A percentile compares a stretch with the other conserved stretches of the same genome.
Conservation (phyloP, 1,140 invertebrate genomes). For the Drosophila ogumai region DNA sequence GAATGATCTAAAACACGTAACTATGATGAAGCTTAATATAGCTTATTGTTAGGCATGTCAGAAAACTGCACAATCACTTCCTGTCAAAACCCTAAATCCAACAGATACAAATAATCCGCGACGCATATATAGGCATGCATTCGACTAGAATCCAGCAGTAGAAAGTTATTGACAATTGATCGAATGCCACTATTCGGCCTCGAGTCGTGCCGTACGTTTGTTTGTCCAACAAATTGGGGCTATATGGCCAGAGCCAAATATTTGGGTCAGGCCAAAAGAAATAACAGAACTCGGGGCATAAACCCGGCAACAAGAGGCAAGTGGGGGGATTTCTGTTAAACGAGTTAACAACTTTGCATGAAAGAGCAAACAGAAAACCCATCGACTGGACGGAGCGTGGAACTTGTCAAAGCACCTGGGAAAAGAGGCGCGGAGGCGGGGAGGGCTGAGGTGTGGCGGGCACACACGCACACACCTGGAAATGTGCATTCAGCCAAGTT, state of each 20-base stretch:
- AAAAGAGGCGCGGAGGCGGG: not conserved
- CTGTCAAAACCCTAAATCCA: not conserved
- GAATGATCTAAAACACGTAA: not conserved
- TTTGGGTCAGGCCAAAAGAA: slow-evolving; percentile 72
- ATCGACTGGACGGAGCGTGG: slow-evolving; percentile 54
- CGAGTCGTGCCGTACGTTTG: slow-evolving; percentile 35
- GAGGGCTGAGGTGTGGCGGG: slow-evolving; percentile 29
- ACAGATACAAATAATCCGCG: not conserved
- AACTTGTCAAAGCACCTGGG: slow-evolving; percentile 53
- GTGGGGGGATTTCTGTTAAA: slow-evolving; percentile 57
- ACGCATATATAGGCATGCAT: slow-evolving; percentile 18
- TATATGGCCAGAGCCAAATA: slow-evolving; percentile 57
- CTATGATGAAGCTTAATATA: not conserved
- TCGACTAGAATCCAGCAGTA: slow-evolving; percentile 28
- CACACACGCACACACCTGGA: slow-evolving; percentile 35
- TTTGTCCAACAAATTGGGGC: slow-evolving; percentile 62
- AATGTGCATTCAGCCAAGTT: slow-evolving; percentile 67
- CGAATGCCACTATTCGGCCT: slow-evolving; percentile 41
- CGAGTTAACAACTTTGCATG: slow-evolving; percentile 82
- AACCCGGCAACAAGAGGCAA: slow-evolving; percentile 36
- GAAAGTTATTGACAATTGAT: slow-evolving; percentile 60
- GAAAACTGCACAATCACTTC: not conserved
- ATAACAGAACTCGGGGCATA: slow-evolving; percentile 74
- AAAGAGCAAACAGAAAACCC: slow-evolving; percentile 75
- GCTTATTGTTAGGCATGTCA: not conserved